Evolutionary conservation across 2,888 invertebrate genomes (phyloP).

Genomic region (Trissolcus japonicus): DNA sequence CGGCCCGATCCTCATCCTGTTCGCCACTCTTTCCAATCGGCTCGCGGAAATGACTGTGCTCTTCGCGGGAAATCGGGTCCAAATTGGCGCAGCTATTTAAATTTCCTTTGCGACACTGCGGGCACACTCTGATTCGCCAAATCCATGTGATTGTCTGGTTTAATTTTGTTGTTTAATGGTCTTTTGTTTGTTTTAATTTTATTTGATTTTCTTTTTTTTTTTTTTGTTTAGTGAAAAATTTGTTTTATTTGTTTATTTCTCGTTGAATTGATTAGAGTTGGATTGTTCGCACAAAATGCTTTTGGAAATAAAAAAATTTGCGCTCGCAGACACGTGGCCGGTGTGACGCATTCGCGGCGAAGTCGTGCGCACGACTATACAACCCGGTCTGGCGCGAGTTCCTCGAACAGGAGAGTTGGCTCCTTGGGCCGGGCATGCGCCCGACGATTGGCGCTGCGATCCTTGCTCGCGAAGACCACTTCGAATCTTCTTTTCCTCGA

Average conservation of each 20-base stretch:
- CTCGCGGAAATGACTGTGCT: slow-evolving; percentile 31
- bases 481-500: slow-evolving; percentile 35
- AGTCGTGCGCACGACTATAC: slow-evolving; percentile 52
- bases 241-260: no score
- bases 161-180: neutral
- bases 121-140: slow-evolving; percentile 5
- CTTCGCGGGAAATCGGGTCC: slow-evolving; percentile 32
- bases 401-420: slow-evolving; percentile 37
- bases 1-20: slow-evolving; percentile 6
- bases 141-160: slow-evolving; percentile 16
- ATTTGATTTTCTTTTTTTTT: neutral
- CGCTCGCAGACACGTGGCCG: slow-evolving; percentile 12
- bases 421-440: slow-evolving; percentile 45
- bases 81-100: slow-evolving; percentile 43
- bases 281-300: neutral
- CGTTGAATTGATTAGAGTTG: no score
- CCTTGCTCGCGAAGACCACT: slow-evolving; percentile 37
- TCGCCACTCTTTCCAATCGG: slow-evolving; percentile 7
- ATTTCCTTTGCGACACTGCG: slow-evolving; percentile 35
- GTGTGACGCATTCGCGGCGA: slow-evolving; percentile 39
- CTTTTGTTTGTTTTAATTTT: no score
- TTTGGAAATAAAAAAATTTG: neutral
- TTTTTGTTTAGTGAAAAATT: neutral
- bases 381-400: slow-evolving; percentile 39
- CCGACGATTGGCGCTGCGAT: slow-evolving; percentile 16